Percentiles rank a stretch among this genome's conserved stretches.
These are phyloP conservation scores for Macrocentrus cingulum DNA, from an alignment of 1,140 invertebrate genomes.

Conservation along the genomic window DNA sequence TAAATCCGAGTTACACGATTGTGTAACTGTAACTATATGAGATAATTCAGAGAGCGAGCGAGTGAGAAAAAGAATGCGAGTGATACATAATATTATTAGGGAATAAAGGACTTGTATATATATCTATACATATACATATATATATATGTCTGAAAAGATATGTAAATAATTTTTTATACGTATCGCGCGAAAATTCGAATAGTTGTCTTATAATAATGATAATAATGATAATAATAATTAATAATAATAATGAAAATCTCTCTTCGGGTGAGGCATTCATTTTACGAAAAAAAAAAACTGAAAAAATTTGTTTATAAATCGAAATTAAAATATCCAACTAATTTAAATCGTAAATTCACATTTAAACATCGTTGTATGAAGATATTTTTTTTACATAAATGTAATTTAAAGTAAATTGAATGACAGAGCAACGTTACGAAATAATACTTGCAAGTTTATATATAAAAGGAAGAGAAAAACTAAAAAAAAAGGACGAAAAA, in stretches of 20 bases:
- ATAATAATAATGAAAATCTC: neutral
- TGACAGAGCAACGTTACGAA: conserved; percentile 6
- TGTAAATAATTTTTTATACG: conserved; percentile 29
- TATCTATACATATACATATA: conserved; percentile 14
- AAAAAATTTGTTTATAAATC: conserved; percentile 20
- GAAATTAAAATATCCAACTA: conserved; percentile 22
- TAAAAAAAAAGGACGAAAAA: no score
- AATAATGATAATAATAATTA: conserved; percentile 3
- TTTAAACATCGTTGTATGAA: conserved; percentile 25
- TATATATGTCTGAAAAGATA: conserved; percentile 6
- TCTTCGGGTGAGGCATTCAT: neutral
- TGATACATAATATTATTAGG: no score
- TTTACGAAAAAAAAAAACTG: neutral
- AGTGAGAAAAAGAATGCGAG: no score
- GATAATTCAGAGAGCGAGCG: conserved; percentile 2
- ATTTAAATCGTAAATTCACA: neutral
- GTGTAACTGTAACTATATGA: conserved; percentile 10
- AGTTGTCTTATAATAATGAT: conserved; percentile 13
- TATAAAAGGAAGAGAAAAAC: no score
- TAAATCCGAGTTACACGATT: conserved; percentile 14
- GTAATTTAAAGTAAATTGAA: conserved; percentile 4
- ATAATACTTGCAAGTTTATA: no score
- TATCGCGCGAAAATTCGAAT: conserved; percentile 20
- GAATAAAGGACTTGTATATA: conserved; percentile 8
- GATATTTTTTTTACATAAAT: conserved; percentile 22